Base-by-base conservation (phyloP, 2,113 vertebrate genomes). In the Mustela nigripes region DNA sequence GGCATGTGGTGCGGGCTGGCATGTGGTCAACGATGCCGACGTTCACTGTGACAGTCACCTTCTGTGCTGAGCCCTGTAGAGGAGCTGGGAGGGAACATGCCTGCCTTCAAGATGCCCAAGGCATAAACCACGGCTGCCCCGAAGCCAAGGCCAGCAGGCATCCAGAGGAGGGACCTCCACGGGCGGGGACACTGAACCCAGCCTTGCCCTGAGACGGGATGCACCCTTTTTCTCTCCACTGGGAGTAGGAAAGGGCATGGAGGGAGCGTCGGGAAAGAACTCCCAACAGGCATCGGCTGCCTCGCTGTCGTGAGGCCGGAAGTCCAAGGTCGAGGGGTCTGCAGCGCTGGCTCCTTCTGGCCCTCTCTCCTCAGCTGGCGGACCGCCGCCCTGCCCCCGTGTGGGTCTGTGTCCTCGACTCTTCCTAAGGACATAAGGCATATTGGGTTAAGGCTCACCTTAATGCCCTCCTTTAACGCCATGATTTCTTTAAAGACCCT, bases 11-110 rank as follows among this genome's bases (percentile, higher is more conserved):
- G 48, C 0, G 0, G 60, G 50, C n/a, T 7, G 18, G 50, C 21
- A 33, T 8, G 14, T 0, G 22, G 24, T 24, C 56, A 0, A 3
- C 1, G 0, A 9, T 4, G 19, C 45, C 42, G 7, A 1, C 9
- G 0, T 50, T 48, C 26, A 4, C 36, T 14, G 7, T 26, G 36
- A 36, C 0, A 0, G 73, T 26, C 71, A 11, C 18, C 53, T 24
- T 31, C 65, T 5, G 6, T 28, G 31, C 0, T 12, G 28, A 74
- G n/a, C 28, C 12, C 5, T n/a, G 12, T 7, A 19, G 63, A 5
- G 60, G 33, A 19, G 26, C 74, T 0, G 31, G 58, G 4, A 9
- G 24, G 26, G 71, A n/a, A n/a, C 7, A 7, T 67, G 31, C 14
- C 31, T 58, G 21, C 50, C 39, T 48, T 39, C 10, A 3, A 3